Evolutionary conservation across 2,797 vertebrate species (phyloP).

Genomic region (Fringilla coelebs): DNA sequence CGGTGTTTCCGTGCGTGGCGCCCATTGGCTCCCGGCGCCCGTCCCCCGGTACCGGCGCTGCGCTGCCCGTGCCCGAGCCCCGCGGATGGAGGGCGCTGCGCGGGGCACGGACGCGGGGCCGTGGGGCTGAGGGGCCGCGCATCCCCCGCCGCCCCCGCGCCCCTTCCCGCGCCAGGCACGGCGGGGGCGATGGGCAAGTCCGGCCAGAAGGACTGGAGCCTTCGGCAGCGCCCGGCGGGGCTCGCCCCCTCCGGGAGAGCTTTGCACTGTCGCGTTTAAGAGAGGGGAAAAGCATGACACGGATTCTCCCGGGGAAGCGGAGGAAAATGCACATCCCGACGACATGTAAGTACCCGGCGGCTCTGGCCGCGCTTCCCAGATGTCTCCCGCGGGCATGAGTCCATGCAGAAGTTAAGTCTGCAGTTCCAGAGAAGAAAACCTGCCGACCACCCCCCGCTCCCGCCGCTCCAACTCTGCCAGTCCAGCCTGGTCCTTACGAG

Average conservation of each 20-base stretch:
- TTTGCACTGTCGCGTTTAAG: background rate
- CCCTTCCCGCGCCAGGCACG: background rate
- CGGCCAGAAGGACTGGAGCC: background rate
- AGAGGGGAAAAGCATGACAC: background rate
- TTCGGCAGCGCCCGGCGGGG: background rate
- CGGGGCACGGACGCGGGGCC: background rate
- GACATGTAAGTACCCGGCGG: slow-evolving; percentile 60
- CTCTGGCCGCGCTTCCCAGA: background rate
- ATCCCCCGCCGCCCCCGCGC: background rate
- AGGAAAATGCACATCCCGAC: slow-evolving; percentile 27
- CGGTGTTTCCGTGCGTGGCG: slow-evolving; percentile 25
- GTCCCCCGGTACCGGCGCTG: background rate
- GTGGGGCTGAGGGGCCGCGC: background rate
- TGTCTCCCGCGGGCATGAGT: background rate
- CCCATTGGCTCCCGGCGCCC: slow-evolving; percentile 34
- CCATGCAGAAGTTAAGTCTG: slow-evolving; percentile 57
- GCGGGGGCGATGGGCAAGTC: background rate
- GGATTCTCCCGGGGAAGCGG: background rate
- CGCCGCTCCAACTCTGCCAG: background rate
- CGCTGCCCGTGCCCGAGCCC: background rate
- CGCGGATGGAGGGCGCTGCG: background rate
- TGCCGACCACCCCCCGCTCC: background rate
- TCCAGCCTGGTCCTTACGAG: background rate
- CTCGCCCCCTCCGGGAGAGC: background rate
- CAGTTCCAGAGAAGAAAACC: background rate